Base-by-base conservation (phyloP, 2,797 vertebrate genomes). In the Propithecus deckenii region DNA sequence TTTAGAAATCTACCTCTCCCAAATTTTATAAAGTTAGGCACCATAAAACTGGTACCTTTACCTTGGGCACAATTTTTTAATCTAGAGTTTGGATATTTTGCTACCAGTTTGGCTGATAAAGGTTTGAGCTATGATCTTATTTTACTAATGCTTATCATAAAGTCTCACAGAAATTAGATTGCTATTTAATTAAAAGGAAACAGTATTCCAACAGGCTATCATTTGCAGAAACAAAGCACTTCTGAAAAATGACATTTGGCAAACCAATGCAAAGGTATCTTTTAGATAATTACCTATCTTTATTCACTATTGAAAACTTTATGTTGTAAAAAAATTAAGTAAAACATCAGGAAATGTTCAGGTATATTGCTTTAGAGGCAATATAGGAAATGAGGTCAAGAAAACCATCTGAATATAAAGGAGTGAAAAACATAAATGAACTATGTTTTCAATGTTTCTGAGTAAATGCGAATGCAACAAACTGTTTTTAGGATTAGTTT, bases 141-240 rank as follows among this genome's bases (percentile, higher is more conserved):
- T 97, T 94, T 63, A 88, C 4, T 79, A 94, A 13, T 46, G 25
- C 59, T 94, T 96, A 78, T 94, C 38, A 89, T 71, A 86, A 79
- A 94, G 4, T 90, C 28, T 59, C 38, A 94, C 50, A 88, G n/a
- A 95, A 95, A 89, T 89, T 17, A 81, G 71, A 38, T 23, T 94
- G 92, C 87, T 59, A 43, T 96, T 92, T 95, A 91, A 97, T 96
- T 86, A 95, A 97, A 92, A 83, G 76, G 38, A 92, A 91, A 43
- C 11, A 95, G 43, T 46, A 32, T 52, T 92, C n/a, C 30, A 86
- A 18, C 43, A 97, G 14, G 38, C 28, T 78, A 80, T 94, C 25
- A 38, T 96, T 91, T 71, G 69, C 35, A 96, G 90, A 35, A 86
- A 46, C 57, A 86, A 75, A 95, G 22, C 35, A 32, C 48, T 96